Conservation (phyloP, 2,888 invertebrate species). For the Diarsia brunnea region DNA sequence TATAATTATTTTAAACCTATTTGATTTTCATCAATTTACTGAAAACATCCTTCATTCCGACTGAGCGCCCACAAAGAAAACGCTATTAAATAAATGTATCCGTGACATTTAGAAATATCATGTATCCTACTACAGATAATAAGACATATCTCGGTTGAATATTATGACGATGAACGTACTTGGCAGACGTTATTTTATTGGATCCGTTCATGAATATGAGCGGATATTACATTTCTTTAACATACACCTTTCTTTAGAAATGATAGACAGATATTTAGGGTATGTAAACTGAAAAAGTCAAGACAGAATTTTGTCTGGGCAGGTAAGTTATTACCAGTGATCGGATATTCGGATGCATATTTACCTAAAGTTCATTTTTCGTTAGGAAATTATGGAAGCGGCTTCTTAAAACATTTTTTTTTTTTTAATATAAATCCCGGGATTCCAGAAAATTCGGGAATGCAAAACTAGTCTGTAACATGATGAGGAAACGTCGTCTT, state of each 20-base stretch:
- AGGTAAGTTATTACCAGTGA: too few relatives aligned
- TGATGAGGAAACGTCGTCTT: too few relatives aligned
- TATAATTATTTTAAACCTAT: too few relatives aligned
- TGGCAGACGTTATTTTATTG: constrained; percentile 25
- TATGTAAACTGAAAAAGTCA: neutral
- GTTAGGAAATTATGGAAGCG: too few relatives aligned
- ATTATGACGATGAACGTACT: constrained; percentile 29
- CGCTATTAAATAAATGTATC: constrained; percentile 13
- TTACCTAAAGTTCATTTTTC: too few relatives aligned
- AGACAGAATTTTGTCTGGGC: neutral
- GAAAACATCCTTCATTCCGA: neutral
- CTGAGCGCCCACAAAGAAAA: constrained; percentile 1
- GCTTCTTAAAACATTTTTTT: too few relatives aligned
- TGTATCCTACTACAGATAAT: constrained; percentile 2
- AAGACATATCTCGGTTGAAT: constrained; percentile 19
- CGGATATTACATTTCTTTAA: constrained; percentile 35
- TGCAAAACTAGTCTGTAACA: too few relatives aligned
- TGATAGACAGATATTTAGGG: neutral
- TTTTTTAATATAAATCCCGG: too few relatives aligned
- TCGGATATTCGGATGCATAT: too few relatives aligned
- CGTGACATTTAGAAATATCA: constrained; percentile 26
- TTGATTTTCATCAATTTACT: too few relatives aligned
- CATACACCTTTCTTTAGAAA: constrained; percentile 8
- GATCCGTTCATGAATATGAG: constrained; percentile 17
- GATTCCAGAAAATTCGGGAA: too few relatives aligned